Conservation (phyloP, 2,888 invertebrate genomes). For the Eucera pruinosa region DNA sequence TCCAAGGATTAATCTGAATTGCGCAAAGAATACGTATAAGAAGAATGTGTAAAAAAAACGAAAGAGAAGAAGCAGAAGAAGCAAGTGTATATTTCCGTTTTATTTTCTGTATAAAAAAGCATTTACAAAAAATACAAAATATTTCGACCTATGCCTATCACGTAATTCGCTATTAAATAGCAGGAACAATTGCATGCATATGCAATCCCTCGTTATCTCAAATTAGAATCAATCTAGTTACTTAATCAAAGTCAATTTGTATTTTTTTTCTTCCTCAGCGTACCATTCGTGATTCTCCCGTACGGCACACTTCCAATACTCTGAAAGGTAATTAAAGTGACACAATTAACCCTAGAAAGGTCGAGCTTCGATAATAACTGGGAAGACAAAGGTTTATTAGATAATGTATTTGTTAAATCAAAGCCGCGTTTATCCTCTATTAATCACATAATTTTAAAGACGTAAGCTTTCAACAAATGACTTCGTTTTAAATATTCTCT, state of each 20-base stretch:
- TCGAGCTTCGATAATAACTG: too few relatives aligned
- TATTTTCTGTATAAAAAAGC: slow-evolving; percentile 46
- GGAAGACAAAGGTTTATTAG: too few relatives aligned
- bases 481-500: too few relatives aligned
- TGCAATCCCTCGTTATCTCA: slow-evolving; percentile 21
- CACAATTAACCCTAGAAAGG: too few relatives aligned
- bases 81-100: slow-evolving; percentile 57
- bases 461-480: too few relatives aligned
- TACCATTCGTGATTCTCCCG: slow-evolving; percentile 85
- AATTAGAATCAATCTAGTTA: slow-evolving; percentile 43
- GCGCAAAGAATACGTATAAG: neutral
- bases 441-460: too few relatives aligned
- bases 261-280: slow-evolving; percentile 84
- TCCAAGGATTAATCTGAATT: neutral
- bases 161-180: neutral
- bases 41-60: neutral
- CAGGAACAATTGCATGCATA: neutral
- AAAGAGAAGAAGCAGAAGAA: slow-evolving; percentile 26
- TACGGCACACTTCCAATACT: slow-evolving; percentile 84
- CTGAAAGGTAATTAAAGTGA: slow-evolving; percentile 64
- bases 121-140: slow-evolving; percentile 34
- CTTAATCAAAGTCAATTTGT: slow-evolving; percentile 72
- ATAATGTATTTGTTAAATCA: too few relatives aligned
- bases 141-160: slow-evolving; percentile 3
- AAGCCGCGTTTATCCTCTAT: too few relatives aligned